Conservation (phyloP, 2,888 invertebrate species). For the Nomada goodeniana region DNA sequence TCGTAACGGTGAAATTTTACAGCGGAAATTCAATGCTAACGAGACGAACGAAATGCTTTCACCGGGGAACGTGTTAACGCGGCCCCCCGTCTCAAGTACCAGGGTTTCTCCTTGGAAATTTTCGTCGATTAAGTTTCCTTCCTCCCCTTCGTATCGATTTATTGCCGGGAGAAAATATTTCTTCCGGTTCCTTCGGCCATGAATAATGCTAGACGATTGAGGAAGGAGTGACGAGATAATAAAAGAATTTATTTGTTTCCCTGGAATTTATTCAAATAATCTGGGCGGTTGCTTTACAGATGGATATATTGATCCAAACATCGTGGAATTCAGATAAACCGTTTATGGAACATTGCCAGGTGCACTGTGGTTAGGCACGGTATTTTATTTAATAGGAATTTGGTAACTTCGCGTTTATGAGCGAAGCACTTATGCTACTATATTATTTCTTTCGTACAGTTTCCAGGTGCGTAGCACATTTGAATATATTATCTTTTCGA, state of each 20-base stretch:
- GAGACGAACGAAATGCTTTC: conserved; percentile 19
- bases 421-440: background rate
- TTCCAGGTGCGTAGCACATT: too few relatives aligned
- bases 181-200: background rate
- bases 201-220: background rate
- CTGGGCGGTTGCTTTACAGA: background rate
- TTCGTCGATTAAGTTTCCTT: conserved; percentile 3
- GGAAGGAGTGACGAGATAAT: background rate
- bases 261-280: background rate
- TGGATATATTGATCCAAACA: background rate
- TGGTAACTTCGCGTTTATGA: background rate
- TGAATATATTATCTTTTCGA: too few relatives aligned
- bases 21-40: conserved; percentile 1
- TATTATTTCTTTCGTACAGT: too few relatives aligned
- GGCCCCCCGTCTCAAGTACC: background rate
- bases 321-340: background rate
- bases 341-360: background rate
- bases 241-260: background rate
- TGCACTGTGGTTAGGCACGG: background rate
- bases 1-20: background rate
- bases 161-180: background rate
- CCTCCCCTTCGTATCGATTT: conserved; percentile 20
- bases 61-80: conserved; percentile 1
- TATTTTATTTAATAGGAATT: conserved; percentile 13
- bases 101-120: background rate